Evolutionary conservation across 2,113 vertebrate species (phyloP), one percentile per base, ranked within the genome.

Genomic region (Pseudonaja textilis): DNA sequence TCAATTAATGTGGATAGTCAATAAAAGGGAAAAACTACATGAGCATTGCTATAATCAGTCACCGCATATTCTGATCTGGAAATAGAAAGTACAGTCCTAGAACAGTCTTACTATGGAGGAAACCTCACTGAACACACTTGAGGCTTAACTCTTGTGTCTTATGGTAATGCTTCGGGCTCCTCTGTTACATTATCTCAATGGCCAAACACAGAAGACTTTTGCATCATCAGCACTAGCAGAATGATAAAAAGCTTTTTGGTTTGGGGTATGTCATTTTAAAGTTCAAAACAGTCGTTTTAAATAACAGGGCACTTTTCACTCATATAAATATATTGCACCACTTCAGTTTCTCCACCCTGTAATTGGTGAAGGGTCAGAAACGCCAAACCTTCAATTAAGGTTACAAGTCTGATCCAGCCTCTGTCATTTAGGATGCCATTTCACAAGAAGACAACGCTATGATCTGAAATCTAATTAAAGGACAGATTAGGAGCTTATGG

Each of bases 361-460:
- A 64, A 92, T 81, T 93, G 81, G 14, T 56, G 25, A 89, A 16
- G 42, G 14, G 54, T 95, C 90, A 94, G 39, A 96, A 55, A 96
- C 93, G 92, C 90, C 92, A 94, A 96, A 95, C 95, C 94, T 94
- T 91, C 1, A 94, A 87, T 88, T 93, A 93, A 96, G 93, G 94
- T 94, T 96, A 93, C 0, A 92, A 16, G 5, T 20, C 87, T 95
- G 93, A 45, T 91, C 47, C 56, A 91, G 86, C 90, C 93, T 47
- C 88, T 95, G 61, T 95, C 95, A 96, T 96, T 95, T 96, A 45
- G 61, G 54, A 50, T 92, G 87, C 57, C 85, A 52, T 64, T 95
- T 94, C 26, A 69, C 91, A 96, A 64, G 57, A 92, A 0, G 11
- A 92, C 0, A 7, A 93, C n/a, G 92, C 88, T 86, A 45, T 93